Conservation (phyloP, 2,113 vertebrate species). For the Oreochromis tanganicae region DNA sequence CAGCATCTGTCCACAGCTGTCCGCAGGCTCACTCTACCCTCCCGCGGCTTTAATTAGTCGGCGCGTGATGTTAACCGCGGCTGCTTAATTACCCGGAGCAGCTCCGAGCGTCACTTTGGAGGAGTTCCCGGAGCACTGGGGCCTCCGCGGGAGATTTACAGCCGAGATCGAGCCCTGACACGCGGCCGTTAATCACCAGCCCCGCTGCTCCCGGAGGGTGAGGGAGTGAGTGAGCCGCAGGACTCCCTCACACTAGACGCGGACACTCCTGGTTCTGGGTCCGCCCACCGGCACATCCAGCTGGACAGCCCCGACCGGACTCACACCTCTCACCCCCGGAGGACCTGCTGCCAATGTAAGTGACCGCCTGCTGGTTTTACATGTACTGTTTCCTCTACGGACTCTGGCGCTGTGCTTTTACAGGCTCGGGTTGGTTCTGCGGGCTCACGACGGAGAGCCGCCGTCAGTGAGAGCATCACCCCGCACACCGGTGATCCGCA, state of each 20-base stretch:
- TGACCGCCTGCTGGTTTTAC: background rate
- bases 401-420: background rate
- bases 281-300: background rate
- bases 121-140: background rate
- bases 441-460: too few species aligned
- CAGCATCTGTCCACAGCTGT: background rate
- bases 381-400: background rate
- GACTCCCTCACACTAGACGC: background rate
- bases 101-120: background rate
- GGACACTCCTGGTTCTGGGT: background rate
- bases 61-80: background rate
- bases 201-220: background rate
- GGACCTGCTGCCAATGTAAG: constrained; percentile 25
- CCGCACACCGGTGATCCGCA: background rate
- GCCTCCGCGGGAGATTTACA: background rate
- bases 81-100: background rate
- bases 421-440: background rate
- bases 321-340: background rate
- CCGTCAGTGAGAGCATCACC: fast-evolving
- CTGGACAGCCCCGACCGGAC: background rate
- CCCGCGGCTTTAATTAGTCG: background rate
- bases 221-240: background rate
- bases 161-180: background rate
- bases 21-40: background rate
- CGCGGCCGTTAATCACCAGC: background rate